Evolutionary conservation across 2,888 invertebrate genomes (phyloP).

Genomic region (Hydraecia micacea): DNA sequence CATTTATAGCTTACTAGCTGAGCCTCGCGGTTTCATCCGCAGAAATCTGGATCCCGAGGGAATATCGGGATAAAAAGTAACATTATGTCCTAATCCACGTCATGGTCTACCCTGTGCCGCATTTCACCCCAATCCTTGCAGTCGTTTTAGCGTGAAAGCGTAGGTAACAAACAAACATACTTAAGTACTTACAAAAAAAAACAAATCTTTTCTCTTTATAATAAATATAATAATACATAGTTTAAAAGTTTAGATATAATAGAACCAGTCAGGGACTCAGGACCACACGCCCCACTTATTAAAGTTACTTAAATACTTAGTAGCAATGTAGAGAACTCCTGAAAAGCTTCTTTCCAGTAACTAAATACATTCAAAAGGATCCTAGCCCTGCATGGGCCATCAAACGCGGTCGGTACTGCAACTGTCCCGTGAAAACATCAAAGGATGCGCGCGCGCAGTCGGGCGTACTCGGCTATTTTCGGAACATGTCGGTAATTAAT

Average conservation of each 20-base stretch:
- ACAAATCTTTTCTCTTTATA: no score
- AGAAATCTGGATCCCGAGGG: no score
- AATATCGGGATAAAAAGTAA: no score
- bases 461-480: constrained; percentile 78
- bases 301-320: not conserved
- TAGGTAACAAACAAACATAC: no score
- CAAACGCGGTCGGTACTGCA: constrained; percentile 51
- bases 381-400: constrained; percentile 57
- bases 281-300: not conserved
- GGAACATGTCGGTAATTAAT: constrained; percentile 81
- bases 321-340: constrained; percentile 25
- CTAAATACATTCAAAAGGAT: constrained; percentile 36
- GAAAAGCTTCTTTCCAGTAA: constrained; percentile 30
- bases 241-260: not conserved
- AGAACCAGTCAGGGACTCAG: not conserved
- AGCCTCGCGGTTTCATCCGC: no score
- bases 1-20: not conserved
- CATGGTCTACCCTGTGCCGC: no score
- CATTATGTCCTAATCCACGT: no score
- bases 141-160: no score
- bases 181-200: no score
- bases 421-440: constrained; percentile 77
- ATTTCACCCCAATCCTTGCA: no score
- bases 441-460: constrained; percentile 73
- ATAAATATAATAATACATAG: no score